phyloP scores from a whole-genome alignment of 2,113 vertebrate genomes.

The Jacana jacana region DNA sequence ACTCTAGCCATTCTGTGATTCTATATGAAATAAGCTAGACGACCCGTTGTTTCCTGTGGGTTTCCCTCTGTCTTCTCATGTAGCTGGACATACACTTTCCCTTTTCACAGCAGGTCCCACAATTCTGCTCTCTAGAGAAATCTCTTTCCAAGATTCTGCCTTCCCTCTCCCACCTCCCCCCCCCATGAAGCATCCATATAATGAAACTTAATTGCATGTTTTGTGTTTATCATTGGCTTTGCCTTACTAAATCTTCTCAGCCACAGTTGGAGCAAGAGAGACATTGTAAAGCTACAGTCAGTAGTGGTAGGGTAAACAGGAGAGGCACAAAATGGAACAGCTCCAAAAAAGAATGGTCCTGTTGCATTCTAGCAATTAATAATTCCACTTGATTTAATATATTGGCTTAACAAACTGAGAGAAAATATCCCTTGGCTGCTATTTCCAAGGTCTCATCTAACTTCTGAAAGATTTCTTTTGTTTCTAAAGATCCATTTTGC shows the following conservation, averaged over 20 bases:
- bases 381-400: background rate
- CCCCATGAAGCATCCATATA: background rate
- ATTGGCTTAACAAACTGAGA: background rate
- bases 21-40: background rate
- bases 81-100: background rate
- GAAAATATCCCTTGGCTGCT: background rate
- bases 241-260: background rate
- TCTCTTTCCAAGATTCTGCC: background rate
- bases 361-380: background rate
- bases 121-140: background rate
- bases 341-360: background rate
- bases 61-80: background rate
- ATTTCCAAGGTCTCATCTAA: background rate
- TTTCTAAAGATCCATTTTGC: accelerated
- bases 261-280: background rate
- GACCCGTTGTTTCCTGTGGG: background rate
- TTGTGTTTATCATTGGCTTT: background rate
- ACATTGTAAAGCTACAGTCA: background rate
- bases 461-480: background rate
- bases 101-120: background rate
- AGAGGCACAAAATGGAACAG: background rate
- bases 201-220: background rate
- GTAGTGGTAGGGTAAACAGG: background rate
- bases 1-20: too few relatives aligned
- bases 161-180: too few relatives aligned